Evolutionary conservation across 2,888 invertebrate species (phyloP).

Genomic region (Blomia tropicalis): DNA sequence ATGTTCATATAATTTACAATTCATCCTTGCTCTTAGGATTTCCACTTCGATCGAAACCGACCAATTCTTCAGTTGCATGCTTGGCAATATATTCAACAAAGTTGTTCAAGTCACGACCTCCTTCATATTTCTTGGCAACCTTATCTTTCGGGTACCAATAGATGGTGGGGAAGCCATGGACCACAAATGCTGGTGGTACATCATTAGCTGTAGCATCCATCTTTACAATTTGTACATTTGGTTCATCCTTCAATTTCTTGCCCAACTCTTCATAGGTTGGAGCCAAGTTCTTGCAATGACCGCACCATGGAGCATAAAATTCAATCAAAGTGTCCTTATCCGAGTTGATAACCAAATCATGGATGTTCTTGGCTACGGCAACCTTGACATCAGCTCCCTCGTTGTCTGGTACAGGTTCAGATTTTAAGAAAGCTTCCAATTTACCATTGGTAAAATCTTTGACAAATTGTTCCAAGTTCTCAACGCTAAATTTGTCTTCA

Average conservation of each 20-base stretch:
- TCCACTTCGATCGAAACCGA: constrained; percentile 70
- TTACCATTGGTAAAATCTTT: constrained; percentile 63
- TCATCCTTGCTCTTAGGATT: constrained; percentile 42
- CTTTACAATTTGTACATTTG: constrained; percentile 71
- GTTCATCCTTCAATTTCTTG: constrained; percentile 53
- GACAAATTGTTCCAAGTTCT: constrained; percentile 65
- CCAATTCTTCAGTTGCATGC: constrained; percentile 71
- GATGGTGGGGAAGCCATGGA: constrained; percentile 91
- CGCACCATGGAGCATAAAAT: constrained; percentile 60
- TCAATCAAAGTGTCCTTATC: constrained; percentile 85
- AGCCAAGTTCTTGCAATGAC: constrained; percentile 89
- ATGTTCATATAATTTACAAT: constrained; percentile 26
- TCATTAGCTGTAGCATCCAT: constrained; percentile 98
- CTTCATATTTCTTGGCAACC: constrained; percentile 68
- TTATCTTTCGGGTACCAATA: constrained; percentile 76
- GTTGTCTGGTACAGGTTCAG: constrained; percentile 71
- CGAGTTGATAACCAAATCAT: constrained; percentile 75
- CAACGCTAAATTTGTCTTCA: constrained; percentile 74
- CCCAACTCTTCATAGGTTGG: constrained; percentile 78
- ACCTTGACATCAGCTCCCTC: constrained; percentile 59
- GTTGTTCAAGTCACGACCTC: constrained; percentile 79
- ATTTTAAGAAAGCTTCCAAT: constrained; percentile 81
- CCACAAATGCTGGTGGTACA: constrained; percentile 75
- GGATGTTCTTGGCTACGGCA: constrained; percentile 92
- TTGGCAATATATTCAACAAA: constrained; percentile 86